These are phyloP conservation scores for Lasiurus borealis DNA, from an alignment of 2,113 vertebrate species.

Conservation along the genomic window DNA sequence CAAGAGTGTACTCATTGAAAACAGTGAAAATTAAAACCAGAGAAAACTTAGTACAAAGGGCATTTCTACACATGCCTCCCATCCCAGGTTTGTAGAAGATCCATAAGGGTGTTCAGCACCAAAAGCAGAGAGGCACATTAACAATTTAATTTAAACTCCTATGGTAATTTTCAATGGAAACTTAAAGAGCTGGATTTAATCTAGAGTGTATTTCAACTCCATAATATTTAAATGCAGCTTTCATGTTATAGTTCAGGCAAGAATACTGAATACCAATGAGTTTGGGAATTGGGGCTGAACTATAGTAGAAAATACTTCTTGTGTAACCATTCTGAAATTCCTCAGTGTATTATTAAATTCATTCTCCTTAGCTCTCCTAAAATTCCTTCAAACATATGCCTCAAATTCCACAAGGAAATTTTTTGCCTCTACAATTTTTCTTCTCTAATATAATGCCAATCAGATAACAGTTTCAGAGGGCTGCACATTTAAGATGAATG, in stretches of 20 bases:
- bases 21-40: slow-evolving; percentile 68
- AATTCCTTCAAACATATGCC: slow-evolving; percentile 5
- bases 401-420: not conserved
- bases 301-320: slow-evolving; percentile 19
- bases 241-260: slow-evolving; percentile 29
- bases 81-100: slow-evolving; percentile 30
- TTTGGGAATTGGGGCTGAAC: not conserved
- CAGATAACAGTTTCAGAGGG: slow-evolving; percentile 25
- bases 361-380: not conserved
- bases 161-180: slow-evolving; percentile 54
- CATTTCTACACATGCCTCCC: slow-evolving; percentile 46
- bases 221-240: not conserved
- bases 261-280: not conserved
- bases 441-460: not conserved
- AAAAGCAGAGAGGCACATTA: not conserved
- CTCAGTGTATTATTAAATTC: not conserved
- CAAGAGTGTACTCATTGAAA: slow-evolving; percentile 32
- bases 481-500: not conserved
- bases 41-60: slow-evolving; percentile 57
- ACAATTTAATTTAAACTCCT: slow-evolving; percentile 36
- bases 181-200: slow-evolving; percentile 41
- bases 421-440: not conserved
- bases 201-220: not conserved
- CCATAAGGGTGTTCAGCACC: not conserved
- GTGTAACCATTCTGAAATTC: slow-evolving; percentile 24